Conservation (phyloP, 2,888 invertebrate genomes). For the Mystacides longicornis region DNA sequence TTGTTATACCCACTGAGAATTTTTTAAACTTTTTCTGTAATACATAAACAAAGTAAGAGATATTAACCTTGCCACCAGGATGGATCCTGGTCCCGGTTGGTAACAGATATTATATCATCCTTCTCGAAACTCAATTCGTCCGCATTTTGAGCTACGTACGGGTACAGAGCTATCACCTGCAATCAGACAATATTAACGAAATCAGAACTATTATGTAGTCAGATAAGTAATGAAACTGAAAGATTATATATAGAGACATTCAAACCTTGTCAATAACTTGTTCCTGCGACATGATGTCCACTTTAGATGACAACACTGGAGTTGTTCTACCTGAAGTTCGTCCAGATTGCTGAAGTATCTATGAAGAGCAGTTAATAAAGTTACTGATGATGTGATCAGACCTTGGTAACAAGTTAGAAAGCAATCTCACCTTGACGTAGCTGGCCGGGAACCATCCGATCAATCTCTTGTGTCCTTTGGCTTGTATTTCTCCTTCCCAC, state of each 20-base stretch:
- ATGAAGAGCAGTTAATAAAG: not conserved
- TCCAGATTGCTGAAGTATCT: slow-evolving; percentile 57
- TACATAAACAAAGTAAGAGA: not conserved
- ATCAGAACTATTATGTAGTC: not conserved
- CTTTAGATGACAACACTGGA: slow-evolving; percentile 62
- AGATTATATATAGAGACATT: not conserved
- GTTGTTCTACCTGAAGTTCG: slow-evolving; percentile 65
- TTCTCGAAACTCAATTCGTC: slow-evolving; percentile 92
- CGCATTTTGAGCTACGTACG: slow-evolving; percentile 88
- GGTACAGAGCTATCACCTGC: slow-evolving; percentile 86
- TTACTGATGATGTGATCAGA: not conserved
- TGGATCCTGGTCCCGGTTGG: slow-evolving; percentile 83
- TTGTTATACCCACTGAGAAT: too few species aligned
- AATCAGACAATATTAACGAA: not conserved
- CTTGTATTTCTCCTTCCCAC: slow-evolving; percentile 99
- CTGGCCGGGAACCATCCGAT: slow-evolving; percentile 99
- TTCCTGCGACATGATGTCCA: slow-evolving; percentile 48
- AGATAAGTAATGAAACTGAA: not conserved
- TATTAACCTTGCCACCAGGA: slow-evolving; percentile 82
- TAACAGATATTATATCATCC: slow-evolving; percentile 82
- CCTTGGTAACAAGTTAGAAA: too few species aligned
- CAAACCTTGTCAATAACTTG: slow-evolving; percentile 46
- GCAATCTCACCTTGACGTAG: slow-evolving; percentile 79
- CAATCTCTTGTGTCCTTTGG: slow-evolving; percentile 80
- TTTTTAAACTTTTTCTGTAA: too few species aligned